phyloP scores from a whole-genome alignment of 2,888 invertebrate species.

The Acanthopleura granulata region DNA sequence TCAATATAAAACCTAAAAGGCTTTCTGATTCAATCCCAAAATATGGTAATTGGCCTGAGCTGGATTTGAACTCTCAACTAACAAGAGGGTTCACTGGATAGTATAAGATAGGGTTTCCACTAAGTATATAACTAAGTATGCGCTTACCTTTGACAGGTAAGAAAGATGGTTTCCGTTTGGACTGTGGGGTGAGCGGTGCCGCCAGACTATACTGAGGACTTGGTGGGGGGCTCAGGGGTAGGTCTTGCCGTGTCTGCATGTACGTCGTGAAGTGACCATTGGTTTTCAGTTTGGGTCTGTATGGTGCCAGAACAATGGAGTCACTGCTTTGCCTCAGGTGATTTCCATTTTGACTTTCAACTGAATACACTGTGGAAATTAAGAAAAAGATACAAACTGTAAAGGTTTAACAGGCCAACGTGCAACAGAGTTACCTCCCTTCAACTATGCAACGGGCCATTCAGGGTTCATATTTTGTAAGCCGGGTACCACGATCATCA shows the following conservation, averaged over 20 bases:
- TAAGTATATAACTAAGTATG: background rate
- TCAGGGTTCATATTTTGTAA: too few relatives aligned
- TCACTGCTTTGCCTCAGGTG: conserved; percentile 31
- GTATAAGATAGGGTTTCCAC: too few relatives aligned
- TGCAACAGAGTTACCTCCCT: conserved; percentile 1
- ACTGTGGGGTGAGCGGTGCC: background rate
- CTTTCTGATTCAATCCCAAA: too few relatives aligned
- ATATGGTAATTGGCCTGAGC: too few relatives aligned
- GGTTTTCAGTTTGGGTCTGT: conserved; percentile 75
- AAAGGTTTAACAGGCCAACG: background rate
- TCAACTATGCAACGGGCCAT: background rate
- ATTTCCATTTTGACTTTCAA: conserved; percentile 22
- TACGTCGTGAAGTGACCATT: conserved; percentile 78
- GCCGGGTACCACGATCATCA: too few relatives aligned
- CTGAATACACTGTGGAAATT: conserved; percentile 7
- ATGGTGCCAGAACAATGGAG: conserved; percentile 36
- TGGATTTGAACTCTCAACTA: too few relatives aligned
- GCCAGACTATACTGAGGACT: conserved; percentile 3
- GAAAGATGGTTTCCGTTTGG: background rate
- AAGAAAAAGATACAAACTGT: background rate
- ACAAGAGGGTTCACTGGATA: too few relatives aligned
- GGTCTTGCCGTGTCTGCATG: conserved; percentile 74
- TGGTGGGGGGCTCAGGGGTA: background rate
- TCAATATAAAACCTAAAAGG: too few relatives aligned
- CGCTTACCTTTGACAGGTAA: conserved; percentile 4